Evolutionary conservation across 2,113 vertebrate genomes (phyloP).

Genomic region (Edolisoma coerulescens): DNA sequence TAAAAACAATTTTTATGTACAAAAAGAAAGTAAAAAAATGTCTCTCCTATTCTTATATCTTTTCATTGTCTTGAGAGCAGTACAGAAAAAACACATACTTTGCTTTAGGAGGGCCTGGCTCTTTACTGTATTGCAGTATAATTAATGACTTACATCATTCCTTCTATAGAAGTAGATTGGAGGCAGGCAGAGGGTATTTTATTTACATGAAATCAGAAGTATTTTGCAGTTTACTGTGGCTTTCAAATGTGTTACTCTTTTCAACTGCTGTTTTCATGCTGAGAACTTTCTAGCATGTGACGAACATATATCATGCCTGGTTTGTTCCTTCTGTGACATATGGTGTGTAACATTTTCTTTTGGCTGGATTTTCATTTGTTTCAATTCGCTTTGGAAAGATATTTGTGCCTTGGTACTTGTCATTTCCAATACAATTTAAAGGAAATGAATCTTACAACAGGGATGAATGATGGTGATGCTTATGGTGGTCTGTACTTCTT

Average conservation of each 20-base stretch:
- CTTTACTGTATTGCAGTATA: neutral
- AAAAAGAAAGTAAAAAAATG: neutral
- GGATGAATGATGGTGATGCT: neutral
- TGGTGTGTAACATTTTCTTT: neutral
- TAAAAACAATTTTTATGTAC: conserved; percentile 5
- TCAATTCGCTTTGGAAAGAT: neutral
- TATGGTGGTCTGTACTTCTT: neutral
- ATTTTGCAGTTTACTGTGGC: neutral
- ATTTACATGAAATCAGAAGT: neutral
- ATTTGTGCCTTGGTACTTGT: neutral
- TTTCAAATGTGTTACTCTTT: neutral
- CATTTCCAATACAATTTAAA: neutral
- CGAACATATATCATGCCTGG: neutral
- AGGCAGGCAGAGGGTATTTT: neutral
- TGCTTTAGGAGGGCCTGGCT: neutral
- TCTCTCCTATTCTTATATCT: neutral
- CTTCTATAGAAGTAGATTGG: neutral
- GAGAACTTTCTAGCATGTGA: neutral
- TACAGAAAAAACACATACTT: neutral
- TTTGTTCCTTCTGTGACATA: neutral
- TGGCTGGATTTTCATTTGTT: neutral
- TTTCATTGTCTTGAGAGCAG: neutral
- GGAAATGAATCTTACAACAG: neutral
- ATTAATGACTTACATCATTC: neutral
- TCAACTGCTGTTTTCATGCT: neutral